phyloP scores from a whole-genome alignment of 2,113 vertebrate species.

The Uria aalge region DNA sequence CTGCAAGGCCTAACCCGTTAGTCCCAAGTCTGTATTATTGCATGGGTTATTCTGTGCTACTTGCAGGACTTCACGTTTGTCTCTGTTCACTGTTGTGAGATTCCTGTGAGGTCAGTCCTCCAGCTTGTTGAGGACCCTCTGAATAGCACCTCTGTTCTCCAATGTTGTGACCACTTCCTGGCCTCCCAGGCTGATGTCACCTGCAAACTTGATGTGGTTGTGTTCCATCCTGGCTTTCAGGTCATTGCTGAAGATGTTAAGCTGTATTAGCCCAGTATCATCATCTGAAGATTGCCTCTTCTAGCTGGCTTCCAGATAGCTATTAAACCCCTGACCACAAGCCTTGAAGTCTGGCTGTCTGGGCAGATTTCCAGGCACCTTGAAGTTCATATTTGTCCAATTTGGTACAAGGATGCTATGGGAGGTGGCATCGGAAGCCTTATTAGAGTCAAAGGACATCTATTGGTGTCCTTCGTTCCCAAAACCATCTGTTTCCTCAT shows the following conservation, averaged over 20 bases:
- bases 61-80: background rate
- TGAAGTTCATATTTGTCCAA: fast-evolving
- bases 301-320: background rate
- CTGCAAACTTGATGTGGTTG: background rate
- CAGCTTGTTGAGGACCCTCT: background rate
- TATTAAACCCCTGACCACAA: background rate
- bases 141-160: background rate
- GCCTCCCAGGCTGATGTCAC: background rate
- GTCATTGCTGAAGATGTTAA: background rate
- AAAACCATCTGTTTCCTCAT: background rate
- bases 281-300: background rate
- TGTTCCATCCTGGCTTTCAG: background rate
- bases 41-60: background rate
- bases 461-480: background rate
- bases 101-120: background rate
- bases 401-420: background rate
- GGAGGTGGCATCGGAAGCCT: background rate
- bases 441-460: background rate
- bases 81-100: background rate
- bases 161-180: background rate
- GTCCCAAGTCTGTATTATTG: background rate
- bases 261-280: background rate
- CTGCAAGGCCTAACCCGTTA: background rate
- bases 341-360: background rate
- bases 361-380: background rate